These are phyloP conservation scores for Saturnia pavonia DNA, from an alignment of 2,888 invertebrate genomes.

Conservation along the genomic window DNA sequence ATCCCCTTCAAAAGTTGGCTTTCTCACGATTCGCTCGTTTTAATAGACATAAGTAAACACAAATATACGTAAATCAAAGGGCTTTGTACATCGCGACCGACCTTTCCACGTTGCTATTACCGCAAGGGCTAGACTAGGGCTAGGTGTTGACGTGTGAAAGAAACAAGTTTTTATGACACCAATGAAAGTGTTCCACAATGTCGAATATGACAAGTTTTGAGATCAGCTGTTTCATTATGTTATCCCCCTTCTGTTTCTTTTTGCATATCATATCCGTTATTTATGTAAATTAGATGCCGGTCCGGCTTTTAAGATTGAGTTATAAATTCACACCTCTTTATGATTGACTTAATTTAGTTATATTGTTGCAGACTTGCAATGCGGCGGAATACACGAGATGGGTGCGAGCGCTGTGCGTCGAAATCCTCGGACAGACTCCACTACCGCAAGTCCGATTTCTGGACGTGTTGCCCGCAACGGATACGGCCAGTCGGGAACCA, in stretches of 20 bases:
- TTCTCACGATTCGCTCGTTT: conserved; percentile 75
- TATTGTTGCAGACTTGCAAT: conserved; percentile 84
- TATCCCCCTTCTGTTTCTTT: conserved; percentile 41
- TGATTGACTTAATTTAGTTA: conserved; percentile 33
- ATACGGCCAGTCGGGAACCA: conserved; percentile 67
- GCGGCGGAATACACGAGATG: conserved; percentile 87
- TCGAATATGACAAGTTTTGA: conserved; percentile 54
- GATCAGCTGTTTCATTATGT: conserved; percentile 50
- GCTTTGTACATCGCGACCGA: conserved; percentile 67
- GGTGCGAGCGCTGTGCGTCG: conserved; percentile 88
- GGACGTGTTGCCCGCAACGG: conserved; percentile 85
- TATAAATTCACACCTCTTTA: conserved; percentile 42
- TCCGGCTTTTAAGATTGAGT: conserved; percentile 34
- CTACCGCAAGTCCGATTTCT: conserved; percentile 87
- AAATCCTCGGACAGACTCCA: conserved; percentile 88
- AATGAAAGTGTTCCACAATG: conserved; percentile 3
- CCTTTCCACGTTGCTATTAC: conserved; percentile 71
- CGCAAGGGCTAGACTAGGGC: conserved; percentile 76
- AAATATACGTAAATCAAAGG: conserved; percentile 75
- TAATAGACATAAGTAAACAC: conserved; percentile 72
- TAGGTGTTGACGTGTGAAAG: conserved; percentile 76
- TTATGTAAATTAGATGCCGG: conserved; percentile 28
- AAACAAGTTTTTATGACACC: conserved; percentile 56
- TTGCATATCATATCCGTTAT: conserved; percentile 40
- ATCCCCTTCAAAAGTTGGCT: conserved; percentile 59